Evolutionary conservation across 1,140 invertebrate species (phyloP), one percentile per base, ranked within the genome.

Genomic region (Euura lappo): DNA sequence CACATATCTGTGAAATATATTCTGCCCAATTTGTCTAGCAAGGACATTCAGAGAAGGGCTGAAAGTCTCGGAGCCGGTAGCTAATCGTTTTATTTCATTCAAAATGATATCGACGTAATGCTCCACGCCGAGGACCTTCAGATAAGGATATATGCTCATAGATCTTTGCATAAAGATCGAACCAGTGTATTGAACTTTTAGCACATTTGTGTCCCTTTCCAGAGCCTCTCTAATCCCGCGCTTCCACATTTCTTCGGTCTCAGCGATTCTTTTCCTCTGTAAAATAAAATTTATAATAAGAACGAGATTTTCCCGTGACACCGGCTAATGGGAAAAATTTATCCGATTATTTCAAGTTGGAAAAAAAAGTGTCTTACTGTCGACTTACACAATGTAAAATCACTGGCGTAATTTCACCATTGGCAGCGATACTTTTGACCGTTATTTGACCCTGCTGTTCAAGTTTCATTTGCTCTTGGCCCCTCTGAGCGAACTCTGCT

Each of bases 21-120:
- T 90, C n/a, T 85, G 81, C 42, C 95, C 95, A 1, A 97, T 80
- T n/a, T 91, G 87, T 74, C 87, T 85, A 79, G 93, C 92, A 8
- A 97, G 84, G 47, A 89, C 80, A 68, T 84, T 88, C 2, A 93
- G 86, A 3, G 91, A 90, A 0, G 92, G 93, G 84, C 95, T 96
- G 83, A 93, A 97, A 0, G 91, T 91, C 80, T 96, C 94, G 0
- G 95, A 96, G 2, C 92, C 93, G 78, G 93, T 89, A 0, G 92
- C 91, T 11, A 97, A 77, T 73, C 91, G 90, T 71, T 87, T 88
- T 4, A 95, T 88, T 86, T 96, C 93, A 81, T 90, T 86, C 73
- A 93, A 86, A 65, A 92, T 89, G 65, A 79, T 84, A 72, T 94
- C 89, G 2, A 93, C 88, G 81, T 93, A 95, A 72, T 92, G 88